Evolutionary conservation across 2,888 invertebrate species (phyloP).

Genomic region (Cephus nigrinus): DNA sequence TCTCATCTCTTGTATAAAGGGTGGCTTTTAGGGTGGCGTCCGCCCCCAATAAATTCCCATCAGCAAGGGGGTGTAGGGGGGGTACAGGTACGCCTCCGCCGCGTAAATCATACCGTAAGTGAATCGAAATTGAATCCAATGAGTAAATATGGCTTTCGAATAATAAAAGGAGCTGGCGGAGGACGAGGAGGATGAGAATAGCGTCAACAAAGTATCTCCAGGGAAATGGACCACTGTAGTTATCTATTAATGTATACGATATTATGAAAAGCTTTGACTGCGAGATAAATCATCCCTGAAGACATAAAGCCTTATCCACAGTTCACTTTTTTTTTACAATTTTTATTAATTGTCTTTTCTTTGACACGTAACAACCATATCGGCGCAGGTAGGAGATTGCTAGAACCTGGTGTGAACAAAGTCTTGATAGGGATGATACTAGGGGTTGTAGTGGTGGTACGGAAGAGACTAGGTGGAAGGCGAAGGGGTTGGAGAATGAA

Average conservation of each 20-base stretch:
- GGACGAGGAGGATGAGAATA: neutral
- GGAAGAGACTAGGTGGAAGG: neutral
- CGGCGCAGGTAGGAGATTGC: neutral
- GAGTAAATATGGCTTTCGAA: conserved; percentile 62
- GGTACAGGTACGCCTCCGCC: conserved; percentile 46
- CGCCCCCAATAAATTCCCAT: conserved; percentile 61
- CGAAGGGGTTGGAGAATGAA: neutral
- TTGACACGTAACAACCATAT: neutral
- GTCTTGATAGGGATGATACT: conserved; percentile 11
- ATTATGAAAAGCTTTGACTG: neutral
- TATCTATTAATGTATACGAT: neutral
- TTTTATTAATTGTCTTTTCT: neutral
- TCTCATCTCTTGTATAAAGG: conserved; percentile 19
- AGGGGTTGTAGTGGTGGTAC: neutral
- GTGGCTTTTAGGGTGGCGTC: conserved; percentile 49
- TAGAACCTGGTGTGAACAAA: conserved; percentile 13
- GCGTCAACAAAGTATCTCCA: neutral
- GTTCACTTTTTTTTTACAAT: neutral
- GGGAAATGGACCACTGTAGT: neutral
- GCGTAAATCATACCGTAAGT: conserved; percentile 60
- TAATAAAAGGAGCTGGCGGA: conserved; percentile 1
- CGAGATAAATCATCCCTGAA: neutral
- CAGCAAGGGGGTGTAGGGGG: conserved; percentile 37
- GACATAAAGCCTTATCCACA: neutral
- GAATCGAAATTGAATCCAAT: conserved; percentile 63